Evolutionary conservation across 2,888 invertebrate species (phyloP), one percentile per base, ranked within the genome.

Genomic region (Andrena bucephala): DNA sequence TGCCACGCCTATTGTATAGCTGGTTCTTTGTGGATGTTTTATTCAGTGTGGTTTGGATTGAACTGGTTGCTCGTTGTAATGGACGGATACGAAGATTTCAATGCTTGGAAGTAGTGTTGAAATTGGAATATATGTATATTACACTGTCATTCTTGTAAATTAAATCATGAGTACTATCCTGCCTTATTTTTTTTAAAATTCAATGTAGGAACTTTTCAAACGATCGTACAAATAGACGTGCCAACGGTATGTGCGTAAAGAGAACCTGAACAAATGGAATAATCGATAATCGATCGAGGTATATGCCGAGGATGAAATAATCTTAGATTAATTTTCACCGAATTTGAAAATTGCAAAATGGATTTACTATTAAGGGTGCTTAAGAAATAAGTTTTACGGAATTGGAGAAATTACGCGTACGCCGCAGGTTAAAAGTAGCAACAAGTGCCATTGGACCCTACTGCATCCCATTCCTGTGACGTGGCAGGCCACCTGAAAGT

Each of bases 1-100:
- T 42, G 81, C 81, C 81, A 81, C 81, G 81, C 81, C 81, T 81
- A 75, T 48, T 36, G 7, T 7, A 13, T 4, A 42, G 42, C n/a
- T 16, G 33, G 50, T 59, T 60, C 80, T 74, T 73, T 74, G 59
- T 52, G 52, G 27, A 36, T 33, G 48, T 50, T 27, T 8, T 16
- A 57, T 78, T 59, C 54, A 33, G 42, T 16, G 31, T 24, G 42
- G 24, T 8, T 66, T 31, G 66, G 48, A 69, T 63, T 31, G 70
- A 81, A 78, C 79, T 59, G 71, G 66, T 68, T 50, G 54, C 67
- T 63, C 36, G 82, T 62, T 54, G 16, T 7, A 60, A 60, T 65
- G 48, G 31, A 16, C 60, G 31, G 2, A 2, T 42, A n/a, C n/a
- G 48, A 75, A 82, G 74, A 81, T 68, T 81, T 83, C 20, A 72